phyloP scores from a whole-genome alignment of 2,113 vertebrate species.

The Neomonachus schauinslandi region DNA sequence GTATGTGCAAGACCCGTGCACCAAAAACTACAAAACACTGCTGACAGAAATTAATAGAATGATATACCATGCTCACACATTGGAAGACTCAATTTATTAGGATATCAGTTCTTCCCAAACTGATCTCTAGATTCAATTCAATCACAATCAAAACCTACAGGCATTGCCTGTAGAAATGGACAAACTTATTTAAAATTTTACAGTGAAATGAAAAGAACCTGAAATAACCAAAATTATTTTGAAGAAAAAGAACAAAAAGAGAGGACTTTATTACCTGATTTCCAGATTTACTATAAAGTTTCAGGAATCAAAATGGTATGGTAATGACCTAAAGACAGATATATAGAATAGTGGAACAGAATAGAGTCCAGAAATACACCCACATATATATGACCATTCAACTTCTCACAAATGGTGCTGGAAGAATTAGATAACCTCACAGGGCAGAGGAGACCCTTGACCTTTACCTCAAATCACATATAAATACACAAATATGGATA shows the following conservation, averaged over 20 bases:
- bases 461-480: neutral
- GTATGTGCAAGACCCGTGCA: neutral
- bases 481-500: neutral
- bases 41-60: neutral
- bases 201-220: neutral
- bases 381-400: neutral
- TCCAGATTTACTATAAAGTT: neutral
- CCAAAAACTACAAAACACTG: neutral
- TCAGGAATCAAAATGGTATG: neutral
- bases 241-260: neutral
- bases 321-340: neutral
- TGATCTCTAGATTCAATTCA: neutral
- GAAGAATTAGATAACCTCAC: neutral
- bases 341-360: neutral
- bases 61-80: neutral
- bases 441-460: no score
- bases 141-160: neutral
- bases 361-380: neutral
- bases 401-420: neutral
- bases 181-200: neutral
- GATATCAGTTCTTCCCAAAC: neutral
- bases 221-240: neutral
- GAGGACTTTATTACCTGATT: neutral
- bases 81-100: neutral
- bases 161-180: neutral